Conservation (phyloP, 1,140 invertebrate genomes). For the Drosophila burlai region DNA sequence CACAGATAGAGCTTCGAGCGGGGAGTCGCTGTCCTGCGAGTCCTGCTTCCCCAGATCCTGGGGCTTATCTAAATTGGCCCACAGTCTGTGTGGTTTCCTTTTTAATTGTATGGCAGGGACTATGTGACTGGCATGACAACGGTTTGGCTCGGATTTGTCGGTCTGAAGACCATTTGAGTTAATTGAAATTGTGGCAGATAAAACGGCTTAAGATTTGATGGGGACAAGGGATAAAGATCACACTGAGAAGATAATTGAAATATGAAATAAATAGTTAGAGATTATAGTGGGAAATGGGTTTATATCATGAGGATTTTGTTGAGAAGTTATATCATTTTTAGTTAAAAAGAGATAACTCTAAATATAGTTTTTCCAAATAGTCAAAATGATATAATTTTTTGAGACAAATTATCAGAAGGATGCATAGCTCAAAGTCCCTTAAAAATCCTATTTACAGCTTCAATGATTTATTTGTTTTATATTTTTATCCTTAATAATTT, state of each 20-base stretch:
- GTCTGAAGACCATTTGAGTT: conserved; percentile 48
- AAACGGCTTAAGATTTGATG: conserved; percentile 41
- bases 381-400: too few relatives aligned
- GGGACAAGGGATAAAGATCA: conserved; percentile 9
- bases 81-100: conserved; percentile 58
- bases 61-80: conserved; percentile 77
- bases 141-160: conserved; percentile 25
- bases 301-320: not conserved
- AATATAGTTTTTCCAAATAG: not conserved
- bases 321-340: too few relatives aligned
- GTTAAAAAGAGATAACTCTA: not conserved
- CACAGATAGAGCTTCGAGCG: conserved; percentile 22
- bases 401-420: too few relatives aligned
- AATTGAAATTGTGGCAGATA: conserved; percentile 62
- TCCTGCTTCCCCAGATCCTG: conserved; percentile 33
- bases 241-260: conserved; percentile 29
- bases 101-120: conserved; percentile 55
- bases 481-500: too few relatives aligned
- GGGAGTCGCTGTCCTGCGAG: conserved; percentile 6
- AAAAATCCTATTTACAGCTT: too few relatives aligned
- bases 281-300: not conserved
- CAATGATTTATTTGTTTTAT: too few relatives aligned
- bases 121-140: conserved; percentile 65
- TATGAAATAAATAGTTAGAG: conserved; percentile 5
- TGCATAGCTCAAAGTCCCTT: too few relatives aligned